Percentiles rank a stretch among this genome's conserved stretches.
phyloP scores from a whole-genome alignment of 2,888 invertebrate genomes.

The Cryptus viduatorius region DNA sequence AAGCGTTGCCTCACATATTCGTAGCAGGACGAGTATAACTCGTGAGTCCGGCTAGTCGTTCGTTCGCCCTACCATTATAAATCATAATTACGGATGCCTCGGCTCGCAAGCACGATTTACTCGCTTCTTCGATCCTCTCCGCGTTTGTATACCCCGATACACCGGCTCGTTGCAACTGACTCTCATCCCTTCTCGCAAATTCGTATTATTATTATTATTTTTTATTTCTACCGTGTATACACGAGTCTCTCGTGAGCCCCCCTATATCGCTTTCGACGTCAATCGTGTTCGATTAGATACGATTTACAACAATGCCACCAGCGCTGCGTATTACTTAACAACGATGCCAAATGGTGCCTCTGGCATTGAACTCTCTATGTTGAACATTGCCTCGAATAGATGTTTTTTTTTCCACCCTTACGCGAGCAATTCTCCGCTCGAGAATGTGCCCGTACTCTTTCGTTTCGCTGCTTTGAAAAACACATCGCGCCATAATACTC shows the following conservation, averaged over 20 bases:
- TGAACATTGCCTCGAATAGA: constrained; percentile 18
- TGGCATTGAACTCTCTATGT: constrained; percentile 62
- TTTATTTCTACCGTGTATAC: neutral
- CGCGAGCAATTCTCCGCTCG: constrained; percentile 35
- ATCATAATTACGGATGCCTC: constrained; percentile 37
- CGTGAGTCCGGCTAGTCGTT: constrained; percentile 13
- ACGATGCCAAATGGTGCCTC: constrained; percentile 18
- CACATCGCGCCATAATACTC: constrained; percentile 49
- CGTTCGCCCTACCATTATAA: constrained; percentile 34
- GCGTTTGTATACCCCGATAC: neutral
- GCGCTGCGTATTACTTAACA: neutral
- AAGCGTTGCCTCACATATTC: neutral
- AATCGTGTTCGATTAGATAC: constrained; percentile 31
- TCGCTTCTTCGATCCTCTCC: neutral
- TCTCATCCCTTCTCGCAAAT: neutral
- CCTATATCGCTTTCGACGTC: neutral
- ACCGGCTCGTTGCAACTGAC: neutral
- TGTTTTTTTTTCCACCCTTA: constrained; percentile 31
- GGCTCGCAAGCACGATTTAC: neutral
- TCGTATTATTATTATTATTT: neutral
- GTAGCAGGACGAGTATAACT: constrained; percentile 8
- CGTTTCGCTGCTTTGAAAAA: constrained; percentile 9
- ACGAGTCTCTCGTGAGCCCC: neutral
- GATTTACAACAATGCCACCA: constrained; percentile 15
- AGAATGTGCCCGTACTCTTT: constrained; percentile 11